Percentiles rank a stretch among this genome's conserved stretches.
Conservation (phyloP, 2,888 invertebrate genomes). For the Drosophila recens region DNA sequence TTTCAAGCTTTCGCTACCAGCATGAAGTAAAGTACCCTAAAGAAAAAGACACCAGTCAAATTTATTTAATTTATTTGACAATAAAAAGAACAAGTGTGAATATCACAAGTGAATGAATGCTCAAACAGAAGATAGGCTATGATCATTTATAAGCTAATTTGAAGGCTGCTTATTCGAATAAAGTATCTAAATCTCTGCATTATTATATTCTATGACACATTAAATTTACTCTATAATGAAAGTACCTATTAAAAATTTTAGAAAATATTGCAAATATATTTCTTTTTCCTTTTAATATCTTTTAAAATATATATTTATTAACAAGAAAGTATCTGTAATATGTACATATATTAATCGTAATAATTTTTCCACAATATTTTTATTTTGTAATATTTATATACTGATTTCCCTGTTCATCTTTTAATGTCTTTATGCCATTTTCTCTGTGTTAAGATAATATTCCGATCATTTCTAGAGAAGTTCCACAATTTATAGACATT, state of each 20-base stretch:
- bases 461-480: no score
- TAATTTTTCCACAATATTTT: no score
- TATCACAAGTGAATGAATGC: not conserved
- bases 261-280: no score
- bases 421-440: no score
- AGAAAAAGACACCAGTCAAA: conserved; percentile 23
- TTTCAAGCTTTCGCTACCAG: conserved; percentile 29
- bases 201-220: not conserved
- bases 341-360: no score
- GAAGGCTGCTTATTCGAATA: not conserved
- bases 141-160: not conserved
- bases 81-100: conserved; percentile 23
- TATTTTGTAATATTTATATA: no score
- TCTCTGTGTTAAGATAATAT: no score
- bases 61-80: conserved; percentile 50
- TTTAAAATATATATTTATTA: no score
- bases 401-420: no score
- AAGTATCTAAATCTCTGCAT: not conserved
- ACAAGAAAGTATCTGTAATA: no score
- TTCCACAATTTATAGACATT: not conserved
- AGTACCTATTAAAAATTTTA: no score
- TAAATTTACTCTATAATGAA: not conserved
- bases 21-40: conserved; percentile 11
- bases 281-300: no score
- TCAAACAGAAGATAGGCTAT: conserved; percentile 13